These are phyloP conservation scores for Perca schrenkii DNA, from an alignment of 2,113 vertebrate genomes.

Conservation along the genomic window DNA sequence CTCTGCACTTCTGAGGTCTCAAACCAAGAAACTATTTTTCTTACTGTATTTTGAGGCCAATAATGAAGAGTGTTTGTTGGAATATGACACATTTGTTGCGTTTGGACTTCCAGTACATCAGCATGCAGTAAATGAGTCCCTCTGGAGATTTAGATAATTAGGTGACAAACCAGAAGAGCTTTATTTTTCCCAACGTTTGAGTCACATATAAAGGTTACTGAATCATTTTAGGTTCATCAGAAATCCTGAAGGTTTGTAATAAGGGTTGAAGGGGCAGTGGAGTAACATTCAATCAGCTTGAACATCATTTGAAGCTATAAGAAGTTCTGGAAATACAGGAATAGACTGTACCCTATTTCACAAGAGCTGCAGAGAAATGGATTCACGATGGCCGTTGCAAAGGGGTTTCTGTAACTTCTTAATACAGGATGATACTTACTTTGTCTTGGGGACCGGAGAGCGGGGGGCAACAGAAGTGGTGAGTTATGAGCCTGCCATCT, in stretches of 20 bases:
- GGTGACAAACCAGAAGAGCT: slow-evolving; percentile 4
- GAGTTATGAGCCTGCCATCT: slow-evolving; percentile 72
- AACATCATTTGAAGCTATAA: slow-evolving; percentile 1
- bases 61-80: slow-evolving; percentile 29
- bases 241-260: background rate
- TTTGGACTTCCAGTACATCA: slow-evolving; percentile 42
- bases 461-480: slow-evolving; percentile 9
- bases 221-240: slow-evolving; percentile 10
- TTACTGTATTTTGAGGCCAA: slow-evolving; percentile 42
- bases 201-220: slow-evolving; percentile 7
- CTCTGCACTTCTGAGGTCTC: slow-evolving; percentile 30
- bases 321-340: slow-evolving; percentile 2
- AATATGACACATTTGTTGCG: slow-evolving; percentile 40
- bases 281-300: background rate
- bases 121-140: slow-evolving; percentile 26
- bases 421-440: background rate
- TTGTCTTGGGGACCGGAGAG: slow-evolving; percentile 37
- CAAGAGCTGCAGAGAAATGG: background rate
- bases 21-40: background rate
- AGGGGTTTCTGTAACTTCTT: slow-evolving; percentile 8
- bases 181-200: background rate
- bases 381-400: slow-evolving; percentile 30
- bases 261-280: background rate
- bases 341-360: slow-evolving; percentile 38
- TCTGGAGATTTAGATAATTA: slow-evolving; percentile 47